Conservation (phyloP, 2,797 vertebrate genomes). For the Carduelis carduelis region DNA sequence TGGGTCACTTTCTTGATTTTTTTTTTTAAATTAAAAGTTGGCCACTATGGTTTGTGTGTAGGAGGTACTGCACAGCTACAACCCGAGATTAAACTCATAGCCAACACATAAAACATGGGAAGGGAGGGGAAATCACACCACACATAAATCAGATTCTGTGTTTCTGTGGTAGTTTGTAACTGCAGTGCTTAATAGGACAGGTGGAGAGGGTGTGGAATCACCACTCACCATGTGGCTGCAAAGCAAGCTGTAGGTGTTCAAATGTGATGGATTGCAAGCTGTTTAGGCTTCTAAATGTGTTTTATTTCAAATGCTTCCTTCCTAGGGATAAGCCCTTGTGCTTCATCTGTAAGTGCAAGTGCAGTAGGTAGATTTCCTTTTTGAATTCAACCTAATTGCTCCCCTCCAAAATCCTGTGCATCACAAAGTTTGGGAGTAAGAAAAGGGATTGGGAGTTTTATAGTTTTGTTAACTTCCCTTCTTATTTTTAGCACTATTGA, state of each 20-base stretch:
- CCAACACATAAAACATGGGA: neutral
- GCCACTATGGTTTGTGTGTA: neutral
- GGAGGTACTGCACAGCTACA: neutral
- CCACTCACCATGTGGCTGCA: neutral
- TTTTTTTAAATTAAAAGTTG: neutral
- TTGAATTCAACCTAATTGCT: neutral
- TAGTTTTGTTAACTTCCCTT: neutral
- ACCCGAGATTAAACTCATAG: neutral
- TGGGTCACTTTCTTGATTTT: neutral
- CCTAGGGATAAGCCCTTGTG: neutral
- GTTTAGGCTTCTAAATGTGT: neutral
- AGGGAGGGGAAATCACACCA: neutral
- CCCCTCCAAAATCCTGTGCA: neutral
- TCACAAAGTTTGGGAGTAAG: neutral
- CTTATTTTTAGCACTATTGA: neutral
- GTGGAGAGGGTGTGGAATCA: neutral
- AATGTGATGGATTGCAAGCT: neutral
- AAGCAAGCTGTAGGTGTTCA: neutral
- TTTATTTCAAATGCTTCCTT: neutral
- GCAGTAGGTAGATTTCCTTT: neutral
- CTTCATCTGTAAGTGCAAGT: neutral
- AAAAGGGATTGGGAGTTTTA: neutral
- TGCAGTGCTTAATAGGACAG: neutral
- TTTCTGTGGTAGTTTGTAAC: neutral
- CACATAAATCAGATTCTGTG: neutral